These are phyloP conservation scores for Melanotaenia trifasciata DNA, from an alignment of 2,797 vertebrate species.

Conservation along the genomic window DNA sequence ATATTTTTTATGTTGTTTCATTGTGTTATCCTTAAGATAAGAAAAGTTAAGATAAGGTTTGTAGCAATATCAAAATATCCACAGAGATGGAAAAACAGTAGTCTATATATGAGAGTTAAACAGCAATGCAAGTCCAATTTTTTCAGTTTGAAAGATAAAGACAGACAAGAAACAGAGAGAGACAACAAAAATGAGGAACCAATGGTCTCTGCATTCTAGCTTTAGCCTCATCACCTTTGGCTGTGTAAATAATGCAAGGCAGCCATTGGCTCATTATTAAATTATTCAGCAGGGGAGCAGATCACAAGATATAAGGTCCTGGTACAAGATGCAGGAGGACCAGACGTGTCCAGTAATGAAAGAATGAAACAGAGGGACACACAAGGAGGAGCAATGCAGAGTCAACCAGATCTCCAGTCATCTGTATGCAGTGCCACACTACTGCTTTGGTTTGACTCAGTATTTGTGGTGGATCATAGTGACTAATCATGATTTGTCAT, in stretches of 20 bases:
- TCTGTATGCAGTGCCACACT: constrained; percentile 26
- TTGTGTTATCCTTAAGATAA: neutral
- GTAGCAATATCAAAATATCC: neutral
- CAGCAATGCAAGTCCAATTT: neutral
- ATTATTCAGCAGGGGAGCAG: constrained; percentile 84
- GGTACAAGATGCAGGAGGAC: constrained; percentile 54
- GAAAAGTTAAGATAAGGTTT: neutral
- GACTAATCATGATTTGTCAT: constrained; percentile 56
- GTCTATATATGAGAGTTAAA: neutral
- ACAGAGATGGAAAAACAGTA: neutral
- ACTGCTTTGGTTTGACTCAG: constrained; percentile 52
- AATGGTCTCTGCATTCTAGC: constrained; percentile 51
- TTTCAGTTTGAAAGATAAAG: neutral
- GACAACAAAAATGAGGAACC: constrained; percentile 22
- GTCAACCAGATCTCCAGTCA: constrained; percentile 15
- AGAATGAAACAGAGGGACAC: constrained; percentile 10
- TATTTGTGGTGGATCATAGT: constrained; percentile 42
- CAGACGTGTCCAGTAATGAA: constrained; percentile 32
- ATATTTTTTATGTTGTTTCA: neutral
- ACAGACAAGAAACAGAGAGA: neutral
- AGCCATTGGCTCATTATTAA: constrained; percentile 85
- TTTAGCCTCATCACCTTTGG: constrained; percentile 83
- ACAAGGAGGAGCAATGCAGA: constrained; percentile 6
- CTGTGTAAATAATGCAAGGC: constrained; percentile 86
- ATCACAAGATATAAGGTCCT: constrained; percentile 76